Evolutionary conservation across 2,113 vertebrate genomes (phyloP).

Genomic region (Sinosuthora webbiana): DNA sequence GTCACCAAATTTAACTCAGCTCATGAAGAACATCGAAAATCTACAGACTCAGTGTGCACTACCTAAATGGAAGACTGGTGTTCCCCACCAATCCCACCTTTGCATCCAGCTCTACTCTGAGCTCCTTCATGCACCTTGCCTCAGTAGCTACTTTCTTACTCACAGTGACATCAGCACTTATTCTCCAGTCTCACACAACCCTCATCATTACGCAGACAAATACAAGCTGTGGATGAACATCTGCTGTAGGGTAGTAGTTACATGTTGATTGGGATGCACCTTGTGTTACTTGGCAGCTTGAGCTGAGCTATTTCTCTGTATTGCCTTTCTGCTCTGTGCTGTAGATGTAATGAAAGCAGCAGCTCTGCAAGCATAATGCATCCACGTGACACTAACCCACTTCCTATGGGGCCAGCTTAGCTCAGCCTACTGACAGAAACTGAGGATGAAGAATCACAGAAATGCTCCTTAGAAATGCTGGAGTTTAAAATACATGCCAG

Average conservation of each 20-base stretch:
- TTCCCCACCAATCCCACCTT: background rate
- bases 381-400: rapidly evolving
- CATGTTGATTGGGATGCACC: background rate
- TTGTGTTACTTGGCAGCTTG: background rate
- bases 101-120: background rate
- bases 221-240: background rate
- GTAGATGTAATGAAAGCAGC: background rate
- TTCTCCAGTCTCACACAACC: background rate
- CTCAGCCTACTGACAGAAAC: background rate
- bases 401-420: background rate
- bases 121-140: background rate
- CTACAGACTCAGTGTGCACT: background rate
- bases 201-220: background rate
- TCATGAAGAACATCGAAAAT: background rate
- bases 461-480: background rate
- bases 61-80: background rate
- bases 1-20: background rate
- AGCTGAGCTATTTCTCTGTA: background rate
- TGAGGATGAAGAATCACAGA: background rate
- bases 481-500: background rate
- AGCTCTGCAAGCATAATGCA: background rate
- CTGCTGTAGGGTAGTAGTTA: background rate
- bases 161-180: background rate
- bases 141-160: background rate
- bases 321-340: background rate